Conservation (phyloP, 1,140 invertebrate genomes). For the Halyomorpha halys region DNA sequence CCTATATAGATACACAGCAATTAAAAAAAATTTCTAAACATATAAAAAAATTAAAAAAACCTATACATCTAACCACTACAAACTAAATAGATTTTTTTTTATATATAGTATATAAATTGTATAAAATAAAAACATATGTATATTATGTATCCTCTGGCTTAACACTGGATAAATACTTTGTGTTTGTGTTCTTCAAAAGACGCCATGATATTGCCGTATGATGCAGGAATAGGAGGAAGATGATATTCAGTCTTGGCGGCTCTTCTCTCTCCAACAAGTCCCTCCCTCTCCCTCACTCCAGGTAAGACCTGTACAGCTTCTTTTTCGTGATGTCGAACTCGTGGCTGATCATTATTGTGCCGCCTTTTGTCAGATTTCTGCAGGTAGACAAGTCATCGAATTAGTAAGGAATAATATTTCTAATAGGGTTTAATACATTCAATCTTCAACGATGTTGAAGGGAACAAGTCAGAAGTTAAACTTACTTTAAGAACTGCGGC, state of each 20-base stretch:
- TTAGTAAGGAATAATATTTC: slow-evolving; percentile 19
- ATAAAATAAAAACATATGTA: slow-evolving; percentile 22
- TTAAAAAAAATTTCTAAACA: slow-evolving; percentile 23
- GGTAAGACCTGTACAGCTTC: slow-evolving; percentile 68
- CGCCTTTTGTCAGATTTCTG: slow-evolving; percentile 68
- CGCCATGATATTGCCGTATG: slow-evolving; percentile 13
- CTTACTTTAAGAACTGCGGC: slow-evolving; percentile 77
- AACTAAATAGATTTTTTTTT: slow-evolving; percentile 21
- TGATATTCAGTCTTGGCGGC: slow-evolving; percentile 17
- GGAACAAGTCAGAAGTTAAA: slow-evolving; percentile 31
- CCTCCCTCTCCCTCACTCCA: slow-evolving; percentile 31
- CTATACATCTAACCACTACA: slow-evolving; percentile 21
- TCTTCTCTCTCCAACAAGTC: slow-evolving; percentile 15
- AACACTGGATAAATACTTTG: slow-evolving; percentile 14
- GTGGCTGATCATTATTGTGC: slow-evolving; percentile 72
- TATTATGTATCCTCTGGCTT: slow-evolving; percentile 15
- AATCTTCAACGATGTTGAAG: neutral
- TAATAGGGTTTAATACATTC: neutral
- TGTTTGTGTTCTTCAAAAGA: slow-evolving; percentile 13
- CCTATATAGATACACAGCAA: slow-evolving; percentile 19
- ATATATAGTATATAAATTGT: slow-evolving; percentile 20
- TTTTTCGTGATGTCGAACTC: slow-evolving; percentile 75
- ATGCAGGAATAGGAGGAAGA: slow-evolving; percentile 13
- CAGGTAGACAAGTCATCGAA: slow-evolving; percentile 35
- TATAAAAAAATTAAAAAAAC: slow-evolving; percentile 22